Conservation (phyloP, 2,888 invertebrate species). For the Tiliacea aurago region DNA sequence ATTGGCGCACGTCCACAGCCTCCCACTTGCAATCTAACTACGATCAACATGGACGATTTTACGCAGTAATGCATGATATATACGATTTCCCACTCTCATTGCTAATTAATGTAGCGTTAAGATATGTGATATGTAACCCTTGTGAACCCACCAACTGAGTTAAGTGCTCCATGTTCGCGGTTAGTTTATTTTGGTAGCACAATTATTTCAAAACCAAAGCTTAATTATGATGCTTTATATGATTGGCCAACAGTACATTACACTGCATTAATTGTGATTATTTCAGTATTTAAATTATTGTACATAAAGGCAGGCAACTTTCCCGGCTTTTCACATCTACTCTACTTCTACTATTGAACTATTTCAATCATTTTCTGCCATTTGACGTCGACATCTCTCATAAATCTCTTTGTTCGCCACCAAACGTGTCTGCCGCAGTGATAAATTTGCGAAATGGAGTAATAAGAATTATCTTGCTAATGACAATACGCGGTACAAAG, state of each 20-base stretch:
- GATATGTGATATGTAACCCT: slow-evolving; percentile 63
- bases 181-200: slow-evolving; percentile 41
- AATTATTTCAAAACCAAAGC: slow-evolving; percentile 50
- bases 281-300: slow-evolving; percentile 7
- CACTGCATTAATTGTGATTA: background rate
- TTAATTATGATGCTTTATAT: slow-evolving; percentile 44
- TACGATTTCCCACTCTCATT: slow-evolving; percentile 47
- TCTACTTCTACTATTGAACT: slow-evolving; percentile 20
- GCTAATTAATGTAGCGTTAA: slow-evolving; percentile 75
- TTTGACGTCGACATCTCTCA: slow-evolving; percentile 36
- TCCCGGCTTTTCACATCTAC: slow-evolving; percentile 17
- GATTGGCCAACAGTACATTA: slow-evolving; percentile 2
- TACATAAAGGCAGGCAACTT: background rate
- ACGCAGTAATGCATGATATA: slow-evolving; percentile 64
- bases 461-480: slow-evolving; percentile 54
- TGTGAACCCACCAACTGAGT: slow-evolving; percentile 41
- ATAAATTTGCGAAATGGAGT: slow-evolving; percentile 43
- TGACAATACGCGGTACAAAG: slow-evolving; percentile 35
- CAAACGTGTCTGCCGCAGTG: slow-evolving; percentile 47
- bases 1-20: slow-evolving; percentile 63
- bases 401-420: slow-evolving; percentile 46
- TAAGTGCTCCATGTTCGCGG: slow-evolving; percentile 46
- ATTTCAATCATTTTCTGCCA: slow-evolving; percentile 44
- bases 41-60: slow-evolving; percentile 59
- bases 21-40: slow-evolving; percentile 63